These are phyloP conservation scores for Schrankia costaestrigalis DNA, from an alignment of 2,888 invertebrate species.

Conservation along the genomic window DNA sequence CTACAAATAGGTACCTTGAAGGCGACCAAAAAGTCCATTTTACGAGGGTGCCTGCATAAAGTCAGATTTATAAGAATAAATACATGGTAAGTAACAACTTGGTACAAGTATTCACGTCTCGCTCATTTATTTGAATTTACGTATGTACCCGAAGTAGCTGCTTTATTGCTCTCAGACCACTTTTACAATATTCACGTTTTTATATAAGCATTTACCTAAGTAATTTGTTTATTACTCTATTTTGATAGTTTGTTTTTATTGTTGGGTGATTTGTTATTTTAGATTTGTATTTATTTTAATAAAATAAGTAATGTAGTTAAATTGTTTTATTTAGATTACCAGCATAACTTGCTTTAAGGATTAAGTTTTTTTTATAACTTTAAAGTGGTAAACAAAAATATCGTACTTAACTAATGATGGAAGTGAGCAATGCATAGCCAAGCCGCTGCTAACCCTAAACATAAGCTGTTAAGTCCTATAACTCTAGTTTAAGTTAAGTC, in stretches of 20 bases:
- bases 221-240: slow-evolving; percentile 23
- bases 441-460: too few species aligned
- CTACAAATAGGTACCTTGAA: slow-evolving; percentile 35
- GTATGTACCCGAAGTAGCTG: slow-evolving; percentile 26
- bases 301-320: too few species aligned
- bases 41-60: slow-evolving; percentile 50
- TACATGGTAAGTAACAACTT: slow-evolving; percentile 45
- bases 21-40: slow-evolving; percentile 46
- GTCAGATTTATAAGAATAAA: slow-evolving; percentile 60
- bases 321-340: too few species aligned
- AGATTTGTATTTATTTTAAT: too few species aligned
- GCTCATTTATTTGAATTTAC: slow-evolving; percentile 42
- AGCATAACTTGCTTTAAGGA: too few species aligned
- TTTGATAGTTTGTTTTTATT: not conserved
- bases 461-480: too few species aligned
- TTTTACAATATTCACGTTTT: slow-evolving; percentile 16
- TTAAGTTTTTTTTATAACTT: too few species aligned
- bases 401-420: too few species aligned
- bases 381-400: too few species aligned
- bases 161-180: slow-evolving; percentile 22
- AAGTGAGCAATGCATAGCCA: too few species aligned
- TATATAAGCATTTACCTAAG: slow-evolving; percentile 17
- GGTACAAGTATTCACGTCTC: slow-evolving; percentile 30
- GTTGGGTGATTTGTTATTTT: not conserved
- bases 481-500: too few species aligned